These are phyloP conservation scores for Sus scrofa DNA, from an alignment of 2,113 vertebrate genomes.

Conservation along the genomic window DNA sequence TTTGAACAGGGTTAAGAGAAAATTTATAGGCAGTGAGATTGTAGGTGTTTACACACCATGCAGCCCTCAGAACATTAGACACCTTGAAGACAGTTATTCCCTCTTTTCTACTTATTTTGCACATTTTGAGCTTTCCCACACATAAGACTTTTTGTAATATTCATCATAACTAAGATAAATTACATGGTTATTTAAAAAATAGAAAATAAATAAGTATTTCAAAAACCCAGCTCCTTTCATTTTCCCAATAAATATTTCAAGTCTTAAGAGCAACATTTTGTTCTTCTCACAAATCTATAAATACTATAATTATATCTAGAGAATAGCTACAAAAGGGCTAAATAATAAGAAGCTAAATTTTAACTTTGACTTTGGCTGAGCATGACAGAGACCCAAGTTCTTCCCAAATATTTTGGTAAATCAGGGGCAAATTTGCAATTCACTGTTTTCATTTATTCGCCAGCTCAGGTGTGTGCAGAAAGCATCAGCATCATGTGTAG, in stretches of 20 bases:
- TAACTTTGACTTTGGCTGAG: background rate
- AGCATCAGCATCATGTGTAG: background rate
- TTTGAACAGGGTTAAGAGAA: slow-evolving; percentile 17
- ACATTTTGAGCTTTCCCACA: background rate
- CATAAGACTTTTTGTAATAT: background rate
- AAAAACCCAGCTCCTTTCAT: background rate
- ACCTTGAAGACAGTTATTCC: slow-evolving; percentile 22
- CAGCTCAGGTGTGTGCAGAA: background rate
- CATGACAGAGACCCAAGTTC: background rate
- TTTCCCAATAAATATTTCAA: slow-evolving; percentile 10
- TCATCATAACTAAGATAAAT: slow-evolving; percentile 32
- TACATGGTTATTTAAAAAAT: background rate
- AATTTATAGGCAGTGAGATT: background rate
- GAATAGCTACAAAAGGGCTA: background rate
- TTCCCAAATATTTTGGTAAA: background rate
- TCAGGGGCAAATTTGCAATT: background rate
- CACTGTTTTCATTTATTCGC: background rate
- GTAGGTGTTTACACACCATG: background rate
- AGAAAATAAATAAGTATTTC: background rate
- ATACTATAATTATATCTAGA: background rate
- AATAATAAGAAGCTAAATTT: background rate
- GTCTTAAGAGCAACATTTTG: background rate
- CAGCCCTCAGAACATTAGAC: background rate
- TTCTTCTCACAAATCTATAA: background rate
- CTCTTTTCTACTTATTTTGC: background rate